Base-by-base conservation (phyloP, 2,113 vertebrate genomes). In the Larimichthys polyactis region DNA sequence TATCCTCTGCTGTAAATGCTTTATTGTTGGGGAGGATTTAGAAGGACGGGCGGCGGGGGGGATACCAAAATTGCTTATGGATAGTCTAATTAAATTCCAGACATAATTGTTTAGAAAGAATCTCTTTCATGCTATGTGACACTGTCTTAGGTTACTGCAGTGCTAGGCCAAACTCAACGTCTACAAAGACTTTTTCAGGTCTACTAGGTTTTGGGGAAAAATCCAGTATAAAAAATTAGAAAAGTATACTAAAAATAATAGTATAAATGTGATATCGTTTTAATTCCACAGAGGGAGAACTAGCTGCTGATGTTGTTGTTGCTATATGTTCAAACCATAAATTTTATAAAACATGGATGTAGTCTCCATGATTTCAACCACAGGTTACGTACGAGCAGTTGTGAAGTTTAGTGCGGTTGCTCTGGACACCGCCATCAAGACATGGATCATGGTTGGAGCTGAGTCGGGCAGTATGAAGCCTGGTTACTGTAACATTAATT, bases 31-130 rank as follows among this genome's bases (percentile, higher is more conserved):
- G 68, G 73, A 59, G 43, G 54, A 62, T 52, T 63, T 51, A 24
- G 40, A 46, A 40, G 36, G 67, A 40, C 19, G 15, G 55, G 7
- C 7, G 32, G 46, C 4, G 1, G 49, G 32, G 32, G 32, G 57
- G 70, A 57, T 62, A 20, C 75, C 73, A 59, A 74, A n/a, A 71
- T 57, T 81, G 52, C 40, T 43, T 36, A 66, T 75, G 59, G 51
- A 59, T 29, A 51, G 70, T 14, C 11, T 76, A 76, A 87, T 87
- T 68, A 81, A 89, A 90, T 90, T 83, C 79, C 79, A 75, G 29
- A 66, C 68, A 59, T 72, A 64, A 69, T 43, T 52, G 55, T 57
- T 52, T 1, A 20, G 54, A 58, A 54, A 15, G 79, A 72, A 58
- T 69, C 24, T 54, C 52, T 75, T 46, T 65, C 27, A 24, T 57